A percentile compares a stretch with the other conserved stretches of the same genome.
phyloP scores from a whole-genome alignment of 2,797 vertebrate species.

The Eutrigla gurnardus region DNA sequence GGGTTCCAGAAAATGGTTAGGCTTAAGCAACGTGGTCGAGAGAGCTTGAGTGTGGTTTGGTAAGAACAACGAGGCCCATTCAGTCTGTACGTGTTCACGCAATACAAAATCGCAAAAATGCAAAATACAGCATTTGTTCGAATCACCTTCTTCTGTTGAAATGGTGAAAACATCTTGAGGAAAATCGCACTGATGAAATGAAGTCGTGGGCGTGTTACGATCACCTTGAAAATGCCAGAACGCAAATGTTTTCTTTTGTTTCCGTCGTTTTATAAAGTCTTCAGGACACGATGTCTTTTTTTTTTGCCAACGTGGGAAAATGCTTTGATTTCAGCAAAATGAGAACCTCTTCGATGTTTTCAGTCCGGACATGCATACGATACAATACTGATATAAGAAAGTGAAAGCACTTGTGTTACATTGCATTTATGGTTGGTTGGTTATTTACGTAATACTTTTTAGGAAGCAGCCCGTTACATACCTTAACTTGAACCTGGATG shows the following conservation, averaged over 20 bases:
- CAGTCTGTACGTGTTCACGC: not conserved
- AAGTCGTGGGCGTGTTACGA: slow-evolving; percentile 13
- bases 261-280: not conserved
- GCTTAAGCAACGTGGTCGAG: not conserved
- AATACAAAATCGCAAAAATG: not conserved
- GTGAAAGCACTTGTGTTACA: not conserved
- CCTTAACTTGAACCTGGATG: slow-evolving; percentile 60
- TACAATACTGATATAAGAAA: not conserved
- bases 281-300: not conserved
- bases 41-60: no score
- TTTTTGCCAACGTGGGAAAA: not conserved
- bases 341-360: not conserved
- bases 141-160: slow-evolving; percentile 50
- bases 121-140: slow-evolving; percentile 8
- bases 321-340: not conserved
- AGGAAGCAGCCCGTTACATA: slow-evolving; percentile 56
- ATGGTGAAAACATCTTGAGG: slow-evolving; percentile 4
- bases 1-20: not conserved
- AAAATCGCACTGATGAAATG: slow-evolving; percentile 44
- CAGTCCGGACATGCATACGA: not conserved
- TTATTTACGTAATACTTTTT: slow-evolving; percentile 16
- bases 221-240: slow-evolving; percentile 25
- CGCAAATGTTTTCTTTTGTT: not conserved
- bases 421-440: not conserved
- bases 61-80: not conserved